Evolutionary conservation across 1,140 invertebrate species (phyloP).

Genomic region (Arion vulgaris): DNA sequence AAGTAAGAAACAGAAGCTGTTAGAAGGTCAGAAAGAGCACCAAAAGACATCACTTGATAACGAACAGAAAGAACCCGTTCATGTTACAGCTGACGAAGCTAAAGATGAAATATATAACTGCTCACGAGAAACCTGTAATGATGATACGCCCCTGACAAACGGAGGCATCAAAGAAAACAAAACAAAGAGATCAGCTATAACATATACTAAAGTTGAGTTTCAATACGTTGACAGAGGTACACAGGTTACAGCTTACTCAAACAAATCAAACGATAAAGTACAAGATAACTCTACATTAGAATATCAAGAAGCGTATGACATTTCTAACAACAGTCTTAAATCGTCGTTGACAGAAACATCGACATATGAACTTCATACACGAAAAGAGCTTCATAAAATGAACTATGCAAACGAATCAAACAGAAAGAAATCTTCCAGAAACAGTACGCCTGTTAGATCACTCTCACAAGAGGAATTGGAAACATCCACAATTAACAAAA

Average conservation of each 20-base stretch:
- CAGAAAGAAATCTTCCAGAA: not conserved
- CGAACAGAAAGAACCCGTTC: not conserved
- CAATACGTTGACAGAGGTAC: not conserved
- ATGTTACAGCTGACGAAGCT: too few relatives aligned
- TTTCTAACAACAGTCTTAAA: not conserved
- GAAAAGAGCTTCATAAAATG: not conserved
- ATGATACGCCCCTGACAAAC: not conserved
- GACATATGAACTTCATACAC: not conserved
- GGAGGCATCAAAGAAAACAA: not conserved
- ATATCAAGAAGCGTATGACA: not conserved
- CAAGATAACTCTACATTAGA: not conserved
- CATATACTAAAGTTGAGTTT: not conserved
- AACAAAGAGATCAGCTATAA: not conserved
- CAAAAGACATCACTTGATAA: not conserved
- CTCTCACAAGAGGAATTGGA: too few relatives aligned
- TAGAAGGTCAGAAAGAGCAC: slow-evolving; percentile 22
- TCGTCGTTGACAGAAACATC: not conserved
- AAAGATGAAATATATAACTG: too few relatives aligned
- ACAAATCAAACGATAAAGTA: too few relatives aligned
- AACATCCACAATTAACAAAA: not conserved
- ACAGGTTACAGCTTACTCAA: not conserved
- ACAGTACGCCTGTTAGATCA: not conserved
- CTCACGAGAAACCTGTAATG: too few relatives aligned
- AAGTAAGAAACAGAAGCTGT: slow-evolving; percentile 45
- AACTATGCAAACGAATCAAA: not conserved